A percentile compares a stretch with the other conserved stretches of the same genome.
Conservation (phyloP, 2,888 invertebrate species). For the Pecten maximus region DNA sequence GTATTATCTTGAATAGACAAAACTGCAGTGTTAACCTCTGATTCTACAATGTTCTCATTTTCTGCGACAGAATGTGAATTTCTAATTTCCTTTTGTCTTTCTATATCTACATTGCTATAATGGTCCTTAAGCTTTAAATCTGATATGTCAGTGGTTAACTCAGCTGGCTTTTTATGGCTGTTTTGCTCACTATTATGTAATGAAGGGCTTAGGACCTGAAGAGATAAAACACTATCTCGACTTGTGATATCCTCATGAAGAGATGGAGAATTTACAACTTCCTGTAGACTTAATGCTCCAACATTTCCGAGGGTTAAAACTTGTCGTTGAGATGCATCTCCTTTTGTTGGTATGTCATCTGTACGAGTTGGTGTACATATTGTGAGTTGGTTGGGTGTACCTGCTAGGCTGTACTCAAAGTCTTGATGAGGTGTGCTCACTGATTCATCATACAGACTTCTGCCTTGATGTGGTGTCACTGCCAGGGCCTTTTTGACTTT, state of each 20-base stretch:
- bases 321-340: neutral
- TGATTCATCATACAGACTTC: neutral
- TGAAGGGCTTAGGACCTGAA: neutral
- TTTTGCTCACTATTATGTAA: neutral
- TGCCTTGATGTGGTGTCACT: neutral
- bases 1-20: neutral
- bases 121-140: neutral
- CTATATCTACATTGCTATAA: neutral
- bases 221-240: neutral
- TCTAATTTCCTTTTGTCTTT: neutral
- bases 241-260: neutral
- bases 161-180: neutral
- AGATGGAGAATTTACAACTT: neutral
- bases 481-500: neutral
- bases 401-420: neutral
- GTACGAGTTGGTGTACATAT: neutral
- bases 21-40: neutral
- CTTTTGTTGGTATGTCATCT: neutral
- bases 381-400: neutral
- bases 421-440: neutral
- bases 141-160: neutral
- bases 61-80: neutral
- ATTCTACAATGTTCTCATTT: neutral
- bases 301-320: slow-evolving; percentile 15
- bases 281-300: neutral